Evolutionary conservation across 1,140 invertebrate genomes (phyloP).

Genomic region (Ceratosolen fusciceps): DNA sequence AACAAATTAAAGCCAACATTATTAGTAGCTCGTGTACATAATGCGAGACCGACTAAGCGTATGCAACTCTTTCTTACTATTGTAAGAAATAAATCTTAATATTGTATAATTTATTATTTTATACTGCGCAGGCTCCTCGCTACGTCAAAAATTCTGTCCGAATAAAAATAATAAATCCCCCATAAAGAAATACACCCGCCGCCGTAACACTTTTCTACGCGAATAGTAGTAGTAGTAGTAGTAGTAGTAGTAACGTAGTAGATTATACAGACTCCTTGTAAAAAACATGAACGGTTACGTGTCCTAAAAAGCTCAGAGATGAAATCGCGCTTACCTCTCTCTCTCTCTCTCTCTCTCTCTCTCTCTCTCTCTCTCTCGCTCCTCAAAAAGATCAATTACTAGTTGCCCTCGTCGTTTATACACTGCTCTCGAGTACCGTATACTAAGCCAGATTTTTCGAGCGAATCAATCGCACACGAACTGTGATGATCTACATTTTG

Average conservation of each 20-base stretch:
- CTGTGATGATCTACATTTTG: slow-evolving; percentile 42
- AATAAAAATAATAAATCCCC: slow-evolving; percentile 35
- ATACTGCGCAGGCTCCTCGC: not conserved
- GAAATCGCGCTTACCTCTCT: slow-evolving; percentile 23
- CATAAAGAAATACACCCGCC: not conserved
- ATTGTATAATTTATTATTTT: not conserved
- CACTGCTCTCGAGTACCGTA: not conserved
- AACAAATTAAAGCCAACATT: too few species aligned
- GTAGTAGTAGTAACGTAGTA: too few species aligned
- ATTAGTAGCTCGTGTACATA: too few species aligned
- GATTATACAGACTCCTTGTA: slow-evolving; percentile 20
- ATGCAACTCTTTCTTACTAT: too few species aligned
- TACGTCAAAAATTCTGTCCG: slow-evolving; percentile 3
- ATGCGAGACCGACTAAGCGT: too few species aligned
- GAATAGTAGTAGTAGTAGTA: not conserved
- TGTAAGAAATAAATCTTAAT: not conserved
- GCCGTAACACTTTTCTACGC: slow-evolving; percentile 33
- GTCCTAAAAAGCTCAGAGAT: slow-evolving; percentile 48
- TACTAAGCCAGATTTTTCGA: slow-evolving; percentile 22
- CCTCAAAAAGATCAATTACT: slow-evolving; percentile 50
- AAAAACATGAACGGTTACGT: slow-evolving; percentile 48
- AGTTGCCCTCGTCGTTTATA: not conserved
- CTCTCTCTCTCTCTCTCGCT: not conserved
- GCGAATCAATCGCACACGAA: slow-evolving; percentile 26
- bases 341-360: slow-evolving; percentile 6